phyloP scores from a whole-genome alignment of 2,888 invertebrate genomes.

The Salticus scenicus region DNA sequence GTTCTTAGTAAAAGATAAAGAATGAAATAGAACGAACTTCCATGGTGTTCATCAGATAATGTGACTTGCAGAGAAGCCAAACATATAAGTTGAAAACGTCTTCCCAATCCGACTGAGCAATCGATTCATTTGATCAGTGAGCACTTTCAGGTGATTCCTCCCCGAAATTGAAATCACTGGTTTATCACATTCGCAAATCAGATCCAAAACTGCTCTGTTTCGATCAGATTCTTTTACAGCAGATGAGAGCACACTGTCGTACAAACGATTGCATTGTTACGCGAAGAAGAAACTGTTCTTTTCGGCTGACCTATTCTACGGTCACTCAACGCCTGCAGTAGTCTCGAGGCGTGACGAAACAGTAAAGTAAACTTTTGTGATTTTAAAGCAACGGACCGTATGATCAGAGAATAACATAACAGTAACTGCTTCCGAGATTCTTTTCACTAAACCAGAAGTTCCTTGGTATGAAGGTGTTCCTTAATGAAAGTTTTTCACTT shows the following conservation, averaged over 20 bases:
- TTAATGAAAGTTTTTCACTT: constrained; percentile 11
- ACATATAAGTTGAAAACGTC: no score
- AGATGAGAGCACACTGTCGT: background rate
- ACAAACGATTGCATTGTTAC: constrained; percentile 28
- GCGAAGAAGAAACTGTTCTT: constrained; percentile 45
- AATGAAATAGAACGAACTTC: no score
- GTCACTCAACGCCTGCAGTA: constrained; percentile 54
- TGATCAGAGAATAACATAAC: constrained; percentile 30
- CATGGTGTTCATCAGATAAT: no score
- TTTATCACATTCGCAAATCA: background rate
- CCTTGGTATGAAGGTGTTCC: background rate
- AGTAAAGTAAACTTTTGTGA: constrained; percentile 20
- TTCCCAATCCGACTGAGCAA: background rate
- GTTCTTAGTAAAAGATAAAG: no score
- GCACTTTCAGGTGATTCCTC: background rate
- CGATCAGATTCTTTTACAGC: background rate
- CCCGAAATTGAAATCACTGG: background rate
- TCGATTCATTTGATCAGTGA: background rate
- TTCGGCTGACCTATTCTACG: constrained; percentile 59
- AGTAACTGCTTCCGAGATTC: constrained; percentile 35
- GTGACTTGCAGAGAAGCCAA: no score
- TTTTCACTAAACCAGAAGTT: constrained; percentile 5
- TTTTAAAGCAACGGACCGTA: constrained; percentile 40
- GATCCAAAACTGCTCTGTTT: background rate
- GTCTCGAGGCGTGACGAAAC: constrained; percentile 40